phyloP scores from a whole-genome alignment of 1,140 invertebrate genomes.

The Drosophila neocordata region DNA sequence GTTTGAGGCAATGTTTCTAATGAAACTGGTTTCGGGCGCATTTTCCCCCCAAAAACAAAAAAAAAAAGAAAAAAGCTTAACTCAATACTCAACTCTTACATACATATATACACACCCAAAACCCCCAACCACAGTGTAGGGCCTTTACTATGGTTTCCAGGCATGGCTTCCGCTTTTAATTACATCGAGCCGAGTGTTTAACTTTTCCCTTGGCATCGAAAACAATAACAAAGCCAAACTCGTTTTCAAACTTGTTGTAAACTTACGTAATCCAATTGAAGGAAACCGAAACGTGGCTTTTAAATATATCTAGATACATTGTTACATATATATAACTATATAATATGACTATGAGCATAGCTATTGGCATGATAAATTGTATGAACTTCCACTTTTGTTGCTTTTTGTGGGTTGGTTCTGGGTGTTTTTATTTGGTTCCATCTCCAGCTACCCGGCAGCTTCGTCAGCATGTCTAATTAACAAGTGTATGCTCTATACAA shows the following conservation, averaged over 20 bases:
- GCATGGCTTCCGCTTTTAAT: slow-evolving; percentile 66
- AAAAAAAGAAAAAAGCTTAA: no score
- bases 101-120: no score
- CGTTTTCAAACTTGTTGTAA: slow-evolving; percentile 48
- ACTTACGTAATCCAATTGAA: slow-evolving; percentile 62
- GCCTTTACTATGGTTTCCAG: slow-evolving; percentile 48
- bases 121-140: slow-evolving; percentile 11
- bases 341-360: no score
- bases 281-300: slow-evolving; percentile 52
- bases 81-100: no score
- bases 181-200: slow-evolving; percentile 27
- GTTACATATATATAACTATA: background rate
- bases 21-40: slow-evolving; percentile 31
- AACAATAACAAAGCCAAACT: slow-evolving; percentile 51
- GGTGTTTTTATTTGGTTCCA: background rate
- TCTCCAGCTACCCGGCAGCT: slow-evolving; percentile 1
- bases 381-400: slow-evolving; percentile 15
- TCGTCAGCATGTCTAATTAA: slow-evolving; percentile 66
- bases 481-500: slow-evolving; percentile 61
- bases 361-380: background rate
- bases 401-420: background rate
- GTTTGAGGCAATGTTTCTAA: background rate
- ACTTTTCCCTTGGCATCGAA: slow-evolving; percentile 68
- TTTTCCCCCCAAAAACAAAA: slow-evolving; percentile 7
- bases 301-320: slow-evolving; percentile 24